These are phyloP conservation scores for Electrona antarctica DNA, from an alignment of 2,113 vertebrate species.

Conservation along the genomic window DNA sequence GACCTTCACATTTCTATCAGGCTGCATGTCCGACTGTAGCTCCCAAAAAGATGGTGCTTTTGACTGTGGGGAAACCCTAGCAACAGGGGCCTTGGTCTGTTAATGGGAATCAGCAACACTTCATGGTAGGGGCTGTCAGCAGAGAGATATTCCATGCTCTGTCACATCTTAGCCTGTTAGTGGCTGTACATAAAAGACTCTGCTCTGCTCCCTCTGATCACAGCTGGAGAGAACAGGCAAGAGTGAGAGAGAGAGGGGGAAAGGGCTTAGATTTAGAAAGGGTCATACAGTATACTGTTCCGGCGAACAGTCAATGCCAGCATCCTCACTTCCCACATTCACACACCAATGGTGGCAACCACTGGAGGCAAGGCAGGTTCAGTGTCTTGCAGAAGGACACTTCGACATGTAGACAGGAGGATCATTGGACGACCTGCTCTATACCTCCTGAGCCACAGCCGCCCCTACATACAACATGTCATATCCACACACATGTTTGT, in stretches of 20 bases:
- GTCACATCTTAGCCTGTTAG: conserved; percentile 34
- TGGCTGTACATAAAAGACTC: conserved; percentile 11
- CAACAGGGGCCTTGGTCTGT: conserved; percentile 23
- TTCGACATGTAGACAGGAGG: too few species aligned
- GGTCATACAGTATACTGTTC: conserved; percentile 9
- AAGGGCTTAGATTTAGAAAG: not conserved
- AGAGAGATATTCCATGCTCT: conserved; percentile 34
- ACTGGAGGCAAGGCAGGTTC: too few species aligned
- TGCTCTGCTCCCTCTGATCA: conserved; percentile 37
- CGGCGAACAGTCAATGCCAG: too few species aligned
- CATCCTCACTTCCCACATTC: too few species aligned
- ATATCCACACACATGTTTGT: too few species aligned
- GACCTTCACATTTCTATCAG: too few species aligned
- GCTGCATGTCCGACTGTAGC: conserved; percentile 27
- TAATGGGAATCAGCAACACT: conserved; percentile 10
- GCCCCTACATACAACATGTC: too few species aligned
- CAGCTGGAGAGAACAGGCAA: conserved; percentile 41
- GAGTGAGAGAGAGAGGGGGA: conserved; percentile 7
- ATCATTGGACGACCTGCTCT: too few species aligned
- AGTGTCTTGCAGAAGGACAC: too few species aligned
- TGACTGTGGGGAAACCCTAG: conserved; percentile 13
- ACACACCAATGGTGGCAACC: too few species aligned
- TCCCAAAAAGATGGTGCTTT: not conserved
- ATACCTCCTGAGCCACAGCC: too few species aligned
- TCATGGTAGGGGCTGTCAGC: conserved; percentile 15